Percentiles rank a stretch among this genome's conserved stretches.
Conservation (phyloP, 2,888 invertebrate species). For the Phorcus lineatus region DNA sequence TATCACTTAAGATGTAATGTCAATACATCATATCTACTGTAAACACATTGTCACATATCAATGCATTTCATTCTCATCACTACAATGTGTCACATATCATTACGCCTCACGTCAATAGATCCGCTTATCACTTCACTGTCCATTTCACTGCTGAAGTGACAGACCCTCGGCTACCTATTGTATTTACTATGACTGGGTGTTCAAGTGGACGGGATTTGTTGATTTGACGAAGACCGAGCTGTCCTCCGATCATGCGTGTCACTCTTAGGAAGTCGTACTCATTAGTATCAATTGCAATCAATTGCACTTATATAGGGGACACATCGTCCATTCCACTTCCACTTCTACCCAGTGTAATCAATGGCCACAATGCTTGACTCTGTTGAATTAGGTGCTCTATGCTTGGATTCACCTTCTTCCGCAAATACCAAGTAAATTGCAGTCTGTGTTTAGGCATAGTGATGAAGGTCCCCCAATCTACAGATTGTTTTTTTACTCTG, state of each 20-base stretch:
- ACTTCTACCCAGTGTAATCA: not conserved
- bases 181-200: not conserved
- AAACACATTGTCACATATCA: too few relatives aligned
- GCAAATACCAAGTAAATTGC: not conserved
- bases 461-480: not conserved
- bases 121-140: not conserved
- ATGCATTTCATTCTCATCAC: too few relatives aligned
- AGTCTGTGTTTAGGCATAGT: not conserved
- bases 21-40: too few relatives aligned
- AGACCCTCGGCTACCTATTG: not conserved
- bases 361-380: not conserved
- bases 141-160: not conserved
- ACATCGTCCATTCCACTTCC: not conserved
- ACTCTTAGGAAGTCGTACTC: not conserved
- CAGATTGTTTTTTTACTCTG: not conserved
- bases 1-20: too few relatives aligned
- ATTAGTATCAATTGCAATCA: slow-evolving; percentile 10
- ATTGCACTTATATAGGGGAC: not conserved
- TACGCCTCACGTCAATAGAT: too few relatives aligned
- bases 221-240: not conserved
- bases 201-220: not conserved
- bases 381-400: not conserved
- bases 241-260: not conserved
- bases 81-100: too few relatives aligned
- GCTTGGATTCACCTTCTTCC: not conserved